These are phyloP conservation scores for Drosophila diplacantha DNA, from an alignment of 2,888 invertebrate species.

Conservation along the genomic window DNA sequence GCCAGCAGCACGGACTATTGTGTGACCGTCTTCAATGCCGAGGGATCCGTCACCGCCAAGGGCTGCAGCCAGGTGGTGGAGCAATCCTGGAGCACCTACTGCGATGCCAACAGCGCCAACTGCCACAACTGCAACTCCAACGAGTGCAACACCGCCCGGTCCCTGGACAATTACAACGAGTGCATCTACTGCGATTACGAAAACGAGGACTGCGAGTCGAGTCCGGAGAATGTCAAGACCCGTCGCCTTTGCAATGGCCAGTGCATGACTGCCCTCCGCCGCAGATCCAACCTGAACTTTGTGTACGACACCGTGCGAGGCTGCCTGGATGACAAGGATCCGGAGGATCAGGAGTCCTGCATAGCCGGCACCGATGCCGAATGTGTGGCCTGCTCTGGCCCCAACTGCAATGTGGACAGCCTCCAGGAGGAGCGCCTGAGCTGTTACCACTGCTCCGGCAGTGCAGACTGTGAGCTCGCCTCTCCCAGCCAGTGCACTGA, in stretches of 20 bases:
- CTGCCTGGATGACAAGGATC: constrained; percentile 73
- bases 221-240: constrained; percentile 42
- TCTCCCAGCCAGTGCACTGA: constrained; percentile 35
- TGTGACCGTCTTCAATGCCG: constrained; percentile 66
- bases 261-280: constrained; percentile 68
- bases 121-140: constrained; percentile 75
- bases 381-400: constrained; percentile 57
- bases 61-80: constrained; percentile 71
- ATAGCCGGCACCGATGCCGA: constrained; percentile 25
- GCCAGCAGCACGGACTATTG: constrained; percentile 58
- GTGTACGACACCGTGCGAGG: constrained; percentile 57
- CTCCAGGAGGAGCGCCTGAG: constrained; percentile 27
- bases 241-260: constrained; percentile 65
- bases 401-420: constrained; percentile 54
- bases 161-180: constrained; percentile 52
- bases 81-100: constrained; percentile 49
- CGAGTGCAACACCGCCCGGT: constrained; percentile 63
- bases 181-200: constrained; percentile 68
- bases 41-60: constrained; percentile 53
- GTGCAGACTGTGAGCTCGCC: constrained; percentile 41
- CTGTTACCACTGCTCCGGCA: constrained; percentile 55
- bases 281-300: constrained; percentile 23
- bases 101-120: constrained; percentile 54
- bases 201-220: constrained; percentile 52
- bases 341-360: constrained; percentile 59